Percentiles rank a stretch among this genome's conserved stretches.
phyloP scores from a whole-genome alignment of 1,140 invertebrate genomes.

The Magallana angulata region DNA sequence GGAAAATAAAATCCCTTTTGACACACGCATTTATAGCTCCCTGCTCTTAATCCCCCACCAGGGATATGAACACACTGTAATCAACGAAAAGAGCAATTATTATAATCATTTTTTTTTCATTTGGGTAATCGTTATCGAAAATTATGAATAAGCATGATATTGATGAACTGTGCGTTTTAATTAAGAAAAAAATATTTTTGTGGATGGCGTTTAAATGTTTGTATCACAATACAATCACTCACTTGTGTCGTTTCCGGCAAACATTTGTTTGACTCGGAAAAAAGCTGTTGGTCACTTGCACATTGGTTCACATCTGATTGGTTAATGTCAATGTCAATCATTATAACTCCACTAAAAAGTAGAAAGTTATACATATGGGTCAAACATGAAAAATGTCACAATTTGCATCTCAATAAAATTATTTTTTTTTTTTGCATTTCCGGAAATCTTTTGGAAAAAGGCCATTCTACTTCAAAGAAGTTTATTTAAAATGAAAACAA shows the following conservation, averaged over 20 bases:
- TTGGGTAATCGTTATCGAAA: too few species aligned
- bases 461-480: background rate
- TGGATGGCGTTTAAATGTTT: too few species aligned
- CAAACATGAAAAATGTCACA: too few species aligned
- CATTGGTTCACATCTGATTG: conserved; percentile 80
- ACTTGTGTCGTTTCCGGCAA: conserved; percentile 78
- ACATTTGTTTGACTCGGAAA: conserved; percentile 79
- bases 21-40: conserved; percentile 75
- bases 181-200: too few species aligned
- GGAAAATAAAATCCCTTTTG: conserved; percentile 71
- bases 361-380: background rate
- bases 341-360: conserved; percentile 83
- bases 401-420: too few species aligned
- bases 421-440: too few species aligned
- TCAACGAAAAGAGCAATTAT: conserved; percentile 36
- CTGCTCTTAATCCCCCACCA: conserved; percentile 65
- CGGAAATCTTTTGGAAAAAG: background rate
- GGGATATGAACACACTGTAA: conserved; percentile 74
- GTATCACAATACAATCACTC: conserved; percentile 45
- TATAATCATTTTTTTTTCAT: background rate
- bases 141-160: background rate
- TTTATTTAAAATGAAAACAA: background rate
- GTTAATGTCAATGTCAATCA: conserved; percentile 78
- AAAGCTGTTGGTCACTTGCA: conserved; percentile 71
- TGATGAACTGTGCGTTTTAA: background rate